phyloP scores from a whole-genome alignment of 2,113 vertebrate species.

The Verasper variegatus region DNA sequence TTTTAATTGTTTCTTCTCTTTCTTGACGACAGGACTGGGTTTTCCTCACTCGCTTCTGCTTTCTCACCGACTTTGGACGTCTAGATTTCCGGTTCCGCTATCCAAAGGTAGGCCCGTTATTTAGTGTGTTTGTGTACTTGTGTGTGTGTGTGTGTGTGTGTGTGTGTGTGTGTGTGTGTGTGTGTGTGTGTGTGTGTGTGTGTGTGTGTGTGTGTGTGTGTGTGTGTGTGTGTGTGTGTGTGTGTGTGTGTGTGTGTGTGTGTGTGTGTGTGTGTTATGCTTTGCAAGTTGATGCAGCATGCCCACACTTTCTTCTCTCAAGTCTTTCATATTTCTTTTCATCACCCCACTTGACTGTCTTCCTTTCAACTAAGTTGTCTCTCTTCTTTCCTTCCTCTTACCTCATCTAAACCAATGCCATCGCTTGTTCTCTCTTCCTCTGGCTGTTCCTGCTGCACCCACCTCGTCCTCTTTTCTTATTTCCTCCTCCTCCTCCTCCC shows the following conservation, averaged over 20 bases:
- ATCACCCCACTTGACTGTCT: background rate
- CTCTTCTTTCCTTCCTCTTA: slow-evolving; percentile 14
- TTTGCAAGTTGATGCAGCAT: background rate
- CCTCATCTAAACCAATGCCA: slow-evolving; percentile 19
- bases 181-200: background rate
- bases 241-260: background rate
- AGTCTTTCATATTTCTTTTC: background rate
- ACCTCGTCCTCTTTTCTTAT: slow-evolving; percentile 15
- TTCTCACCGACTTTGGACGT: slow-evolving; percentile 83
- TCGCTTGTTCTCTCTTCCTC: slow-evolving; percentile 28
- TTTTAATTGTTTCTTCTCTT: background rate
- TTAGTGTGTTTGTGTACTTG: background rate
- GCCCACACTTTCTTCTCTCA: background rate
- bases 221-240: too few species aligned
- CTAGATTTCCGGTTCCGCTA: slow-evolving; percentile 79
- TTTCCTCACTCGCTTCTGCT: slow-evolving; percentile 85
- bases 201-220: background rate
- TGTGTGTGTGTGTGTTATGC: background rate
- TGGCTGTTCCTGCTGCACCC: slow-evolving; percentile 18
- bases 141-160: background rate
- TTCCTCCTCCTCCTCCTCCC: background rate
- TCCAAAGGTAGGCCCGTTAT: slow-evolving; percentile 71
- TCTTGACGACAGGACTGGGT: slow-evolving; percentile 77
- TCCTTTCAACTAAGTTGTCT: slow-evolving; percentile 2
- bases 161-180: background rate